A percentile compares a stretch with the other conserved stretches of the same genome.
phyloP scores from a whole-genome alignment of 2,113 vertebrate genomes.

The Copsychus sechellarum region DNA sequence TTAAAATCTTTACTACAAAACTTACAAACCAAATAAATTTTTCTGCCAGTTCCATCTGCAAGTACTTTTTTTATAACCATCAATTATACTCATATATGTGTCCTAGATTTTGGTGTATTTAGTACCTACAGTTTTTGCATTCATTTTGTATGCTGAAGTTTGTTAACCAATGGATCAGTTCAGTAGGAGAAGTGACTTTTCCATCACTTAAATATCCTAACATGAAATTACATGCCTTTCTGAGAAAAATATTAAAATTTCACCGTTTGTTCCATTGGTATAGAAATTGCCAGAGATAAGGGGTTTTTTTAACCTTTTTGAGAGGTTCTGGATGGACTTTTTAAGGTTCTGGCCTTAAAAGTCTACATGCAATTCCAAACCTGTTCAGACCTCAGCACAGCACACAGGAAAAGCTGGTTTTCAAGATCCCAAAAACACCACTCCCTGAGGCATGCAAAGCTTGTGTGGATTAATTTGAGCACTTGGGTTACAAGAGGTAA shows the following conservation, averaged over 20 bases:
- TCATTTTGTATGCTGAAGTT: neutral
- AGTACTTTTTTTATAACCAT: neutral
- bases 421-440: neutral
- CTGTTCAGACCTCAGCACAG: neutral
- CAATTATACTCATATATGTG: neutral
- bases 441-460: neutral
- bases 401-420: neutral
- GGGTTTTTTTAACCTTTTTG: neutral
- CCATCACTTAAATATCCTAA: neutral
- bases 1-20: neutral
- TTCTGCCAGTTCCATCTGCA: neutral
- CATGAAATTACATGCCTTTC: neutral
- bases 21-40: neutral
- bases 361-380: fast-evolving
- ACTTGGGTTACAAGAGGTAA: neutral
- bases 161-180: neutral
- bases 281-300: neutral
- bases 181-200: neutral
- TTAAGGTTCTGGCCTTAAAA: neutral
- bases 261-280: neutral
- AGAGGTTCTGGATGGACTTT: neutral
- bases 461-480: neutral
- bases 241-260: neutral
- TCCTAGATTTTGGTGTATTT: neutral
- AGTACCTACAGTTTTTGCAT: neutral